Base-by-base conservation (phyloP, 92 coral and sea anemone genomes). In the Heteractis magnifica region DNA sequence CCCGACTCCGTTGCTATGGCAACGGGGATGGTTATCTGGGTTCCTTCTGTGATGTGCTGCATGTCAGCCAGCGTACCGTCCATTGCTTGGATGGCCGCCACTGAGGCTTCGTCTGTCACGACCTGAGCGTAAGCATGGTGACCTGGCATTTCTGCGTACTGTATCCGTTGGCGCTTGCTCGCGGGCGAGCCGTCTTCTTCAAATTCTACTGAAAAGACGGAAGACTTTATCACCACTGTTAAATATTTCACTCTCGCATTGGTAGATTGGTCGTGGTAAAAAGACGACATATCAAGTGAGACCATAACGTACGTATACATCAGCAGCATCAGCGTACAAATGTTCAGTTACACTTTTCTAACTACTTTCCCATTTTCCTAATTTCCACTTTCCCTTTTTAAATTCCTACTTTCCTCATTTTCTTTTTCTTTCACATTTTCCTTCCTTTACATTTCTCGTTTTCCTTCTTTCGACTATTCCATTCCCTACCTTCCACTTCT, bases 21-120 rank as follows among this genome's bases (percentile, higher is more conserved):
- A 70, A 97, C 99, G 7, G 99, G 99, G 76, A 97, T 94, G 64
- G 99, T 94, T 75, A 97, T 97, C 76, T 97, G 99, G 16, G 98
- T 86, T 4, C 92, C 97, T 16, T 93, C 98, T 2, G 94, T 86
- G 73, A 97, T 97, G 65, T 97, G 99, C 65, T 97, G 99, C 72
- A 97, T 97, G 52, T 97, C 99, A 13, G 94, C 92, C 72, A 97
- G 92, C 60, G 94, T 91, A 71, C 93, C 92, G 83, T 94, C 95
- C 83, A 97, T 92, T 26, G 99, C 99, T 83, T 94, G 98, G 76
- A 97, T 92, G 21, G 99, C 99, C 7, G 99, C 98, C 9, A 97
- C 99, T n/a, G 99, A 94, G 44, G 98, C 94, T 75, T 94, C 99
- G 81, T 97, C 99, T 56, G 99, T 87, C 56, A 97, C 93, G 34